Evolutionary conservation across 1,140 invertebrate genomes (phyloP).

Genomic region (Acromyrmex charruanus): DNA sequence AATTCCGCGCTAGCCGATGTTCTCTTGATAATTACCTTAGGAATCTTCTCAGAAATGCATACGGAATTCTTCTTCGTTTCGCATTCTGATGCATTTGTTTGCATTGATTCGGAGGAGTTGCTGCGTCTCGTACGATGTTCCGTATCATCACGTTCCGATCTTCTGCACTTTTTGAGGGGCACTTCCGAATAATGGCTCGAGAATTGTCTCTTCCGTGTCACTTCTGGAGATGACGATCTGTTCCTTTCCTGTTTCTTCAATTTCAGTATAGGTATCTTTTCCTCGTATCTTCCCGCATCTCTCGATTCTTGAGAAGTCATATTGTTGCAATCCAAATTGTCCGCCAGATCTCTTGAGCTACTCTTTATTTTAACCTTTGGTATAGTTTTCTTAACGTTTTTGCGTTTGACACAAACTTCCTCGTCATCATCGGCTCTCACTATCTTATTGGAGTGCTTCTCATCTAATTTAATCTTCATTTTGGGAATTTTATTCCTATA

Average conservation of each 20-base stretch:
- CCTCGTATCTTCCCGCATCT: slow-evolving; percentile 37
- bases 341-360: slow-evolving; percentile 12
- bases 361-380: slow-evolving; percentile 83
- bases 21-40: slow-evolving; percentile 85
- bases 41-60: slow-evolving; percentile 79
- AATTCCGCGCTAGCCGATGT: slow-evolving; percentile 83
- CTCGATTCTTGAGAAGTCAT: neutral
- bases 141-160: slow-evolving; percentile 26
- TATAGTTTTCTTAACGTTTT: slow-evolving; percentile 73
- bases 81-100: neutral
- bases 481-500: slow-evolving; percentile 81
- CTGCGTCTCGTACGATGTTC: slow-evolving; percentile 36
- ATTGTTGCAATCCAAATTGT: neutral
- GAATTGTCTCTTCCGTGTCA: slow-evolving; percentile 32
- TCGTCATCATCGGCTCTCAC: slow-evolving; percentile 73
- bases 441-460: slow-evolving; percentile 73
- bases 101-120: slow-evolving; percentile 54
- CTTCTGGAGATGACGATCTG: slow-evolving; percentile 52
- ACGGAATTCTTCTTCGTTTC: slow-evolving; percentile 69
- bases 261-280: slow-evolving; percentile 79
- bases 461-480: slow-evolving; percentile 85
- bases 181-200: slow-evolving; percentile 46
- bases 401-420: slow-evolving; percentile 69
- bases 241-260: slow-evolving; percentile 75
- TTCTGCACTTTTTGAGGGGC: slow-evolving; percentile 48